Evolutionary conservation across 2,888 invertebrate species (phyloP).

Genomic region (Tanytarsus gracilentus): DNA sequence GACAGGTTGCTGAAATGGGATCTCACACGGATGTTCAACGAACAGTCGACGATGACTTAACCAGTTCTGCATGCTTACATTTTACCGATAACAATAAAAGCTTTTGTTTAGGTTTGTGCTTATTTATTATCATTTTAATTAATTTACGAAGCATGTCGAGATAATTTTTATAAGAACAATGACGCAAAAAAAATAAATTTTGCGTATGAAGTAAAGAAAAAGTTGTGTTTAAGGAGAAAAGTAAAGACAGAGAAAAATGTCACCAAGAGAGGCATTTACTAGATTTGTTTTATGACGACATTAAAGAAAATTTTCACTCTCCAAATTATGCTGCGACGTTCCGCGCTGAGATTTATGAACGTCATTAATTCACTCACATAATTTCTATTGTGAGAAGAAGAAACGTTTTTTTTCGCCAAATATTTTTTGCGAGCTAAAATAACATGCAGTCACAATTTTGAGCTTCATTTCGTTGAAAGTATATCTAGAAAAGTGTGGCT

Average conservation of each 20-base stretch:
- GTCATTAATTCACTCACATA: conserved; percentile 10
- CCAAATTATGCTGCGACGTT: not conserved
- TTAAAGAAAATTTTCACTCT: not conserved
- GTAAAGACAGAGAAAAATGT: not conserved
- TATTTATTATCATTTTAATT: conserved; percentile 32
- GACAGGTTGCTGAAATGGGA: conserved; percentile 43
- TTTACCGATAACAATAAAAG: conserved; percentile 40
- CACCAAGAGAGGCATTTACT: not conserved
- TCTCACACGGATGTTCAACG: conserved; percentile 38
- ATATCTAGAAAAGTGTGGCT: too few species aligned
- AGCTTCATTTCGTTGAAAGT: too few species aligned
- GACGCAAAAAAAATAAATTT: not conserved
- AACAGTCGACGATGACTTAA: conserved; percentile 38
- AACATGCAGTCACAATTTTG: too few species aligned
- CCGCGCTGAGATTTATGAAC: conserved; percentile 8
- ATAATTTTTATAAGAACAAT: conserved; percentile 10
- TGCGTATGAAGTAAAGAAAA: not conserved
- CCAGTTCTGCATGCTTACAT: conserved; percentile 40
- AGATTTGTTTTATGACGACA: not conserved
- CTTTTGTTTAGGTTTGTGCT: conserved; percentile 43
- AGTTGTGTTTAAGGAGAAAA: too few species aligned
- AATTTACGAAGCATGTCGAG: conserved; percentile 14
- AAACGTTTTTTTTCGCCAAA: not conserved
- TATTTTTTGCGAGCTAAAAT: not conserved
- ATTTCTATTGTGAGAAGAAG: not conserved